phyloP scores from a whole-genome alignment of 2,797 vertebrate genomes.

The Pseudochirops cupreus region DNA sequence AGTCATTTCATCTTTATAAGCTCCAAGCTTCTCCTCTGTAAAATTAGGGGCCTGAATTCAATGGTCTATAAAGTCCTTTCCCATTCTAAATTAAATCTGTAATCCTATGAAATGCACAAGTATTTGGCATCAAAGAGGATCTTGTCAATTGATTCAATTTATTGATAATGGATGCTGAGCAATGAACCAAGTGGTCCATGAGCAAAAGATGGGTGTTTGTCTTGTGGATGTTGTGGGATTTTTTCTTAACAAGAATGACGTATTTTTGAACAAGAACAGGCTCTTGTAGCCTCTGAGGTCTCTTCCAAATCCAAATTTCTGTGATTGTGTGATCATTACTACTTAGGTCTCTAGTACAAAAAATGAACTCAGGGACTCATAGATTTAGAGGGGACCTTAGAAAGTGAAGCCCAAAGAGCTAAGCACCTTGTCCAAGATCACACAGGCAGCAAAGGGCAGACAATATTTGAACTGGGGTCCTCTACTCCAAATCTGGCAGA shows the following conservation, averaged over 20 bases:
- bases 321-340: neutral
- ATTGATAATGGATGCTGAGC: neutral
- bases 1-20: neutral
- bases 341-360: neutral
- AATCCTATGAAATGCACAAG: neutral
- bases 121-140: neutral
- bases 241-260: neutral
- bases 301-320: neutral
- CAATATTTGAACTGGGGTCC: neutral
- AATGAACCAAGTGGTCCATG: neutral
- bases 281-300: neutral
- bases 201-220: neutral
- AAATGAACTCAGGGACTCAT: neutral
- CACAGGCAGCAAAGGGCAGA: neutral
- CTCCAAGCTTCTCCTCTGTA: neutral
- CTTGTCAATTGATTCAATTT: neutral
- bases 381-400: neutral
- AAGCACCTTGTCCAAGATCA: neutral
- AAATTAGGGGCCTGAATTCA: conserved; percentile 58
- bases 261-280: neutral
- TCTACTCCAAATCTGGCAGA: neutral
- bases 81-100: neutral
- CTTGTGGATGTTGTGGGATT: neutral
- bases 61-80: conserved; percentile 65
- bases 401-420: neutral